Base-by-base conservation (phyloP, 2,888 invertebrate species). In the Eilema griseolum region DNA sequence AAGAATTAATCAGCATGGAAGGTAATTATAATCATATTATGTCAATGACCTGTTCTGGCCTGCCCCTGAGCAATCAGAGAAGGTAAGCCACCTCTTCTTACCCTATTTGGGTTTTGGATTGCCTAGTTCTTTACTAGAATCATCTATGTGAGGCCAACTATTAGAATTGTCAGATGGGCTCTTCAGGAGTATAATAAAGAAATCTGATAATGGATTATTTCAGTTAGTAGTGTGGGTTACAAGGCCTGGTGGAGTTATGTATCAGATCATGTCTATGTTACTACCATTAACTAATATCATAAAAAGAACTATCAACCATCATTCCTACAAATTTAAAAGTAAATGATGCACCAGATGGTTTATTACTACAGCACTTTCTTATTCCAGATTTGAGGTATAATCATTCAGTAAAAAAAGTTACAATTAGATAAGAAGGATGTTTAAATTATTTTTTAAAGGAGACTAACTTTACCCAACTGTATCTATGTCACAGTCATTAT, bases 401-500 rank as follows among this genome's bases (percentile, higher is more conserved):
- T 41, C 41, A 2, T 4, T 16, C 14, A 16, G 14, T 16, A 16
- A 52, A 20, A 0, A 46, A 16, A n/a, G 52, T 52, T 52, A 52
- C 16, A 52, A 37, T 11, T 37, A 33, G 31, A 33, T 8, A 28
- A 5, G 20, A 52, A 52, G 20, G 20, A 52, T 52, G 20, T 7
- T 20, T 20, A 0, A 20, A 52, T n/a, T 52, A 52, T 52, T 52
- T n/a, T 52, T 52, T 52, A 52, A 52, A 52, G 52, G n/a, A 52
- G 67, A 75, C 70, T 72, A 81, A 83, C 80, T 84, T 85, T 81
- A 82, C 79, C 74, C 67, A 77, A 78, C 73, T 4, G 68, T 78
- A 86, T 85, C 76, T 81, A 77, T 88, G 86, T 84, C 87, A 85
- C 79, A 78, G 70, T 72, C 57, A 69, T 77, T 81, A 69, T 71